Conservation (phyloP, 53 echinoderm and acorn worm species). For the Echinarachnius parma region DNA sequence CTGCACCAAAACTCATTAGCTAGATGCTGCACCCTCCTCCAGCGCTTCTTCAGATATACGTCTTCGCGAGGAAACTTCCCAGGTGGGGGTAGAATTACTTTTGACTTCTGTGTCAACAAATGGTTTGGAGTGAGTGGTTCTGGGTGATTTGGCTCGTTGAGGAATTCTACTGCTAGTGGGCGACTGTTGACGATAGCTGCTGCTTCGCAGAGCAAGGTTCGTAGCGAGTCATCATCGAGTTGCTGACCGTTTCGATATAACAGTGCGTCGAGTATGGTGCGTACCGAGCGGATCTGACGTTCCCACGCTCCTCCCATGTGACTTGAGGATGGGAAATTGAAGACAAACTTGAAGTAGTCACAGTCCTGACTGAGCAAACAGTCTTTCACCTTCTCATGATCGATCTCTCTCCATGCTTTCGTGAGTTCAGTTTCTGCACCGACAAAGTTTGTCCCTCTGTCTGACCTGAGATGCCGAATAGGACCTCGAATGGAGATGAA, state of each 20-base stretch:
- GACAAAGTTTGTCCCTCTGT: slow-evolving; percentile 62
- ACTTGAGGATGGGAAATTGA: slow-evolving; percentile 33
- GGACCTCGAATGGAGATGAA: slow-evolving; percentile 46
- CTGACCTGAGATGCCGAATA: slow-evolving; percentile 53
- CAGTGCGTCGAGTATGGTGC: slow-evolving; percentile 30
- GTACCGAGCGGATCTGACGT: slow-evolving; percentile 41
- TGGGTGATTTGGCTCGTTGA: slow-evolving; percentile 42
- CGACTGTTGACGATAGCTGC: slow-evolving; percentile 43
- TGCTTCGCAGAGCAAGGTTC: slow-evolving; percentile 47
- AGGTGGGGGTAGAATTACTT: slow-evolving; percentile 35
- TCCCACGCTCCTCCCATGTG: slow-evolving; percentile 49
- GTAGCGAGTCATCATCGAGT: slow-evolving; percentile 41
- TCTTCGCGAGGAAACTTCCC: slow-evolving; percentile 35
- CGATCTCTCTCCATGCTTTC: slow-evolving; percentile 33
- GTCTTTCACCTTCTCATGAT: slow-evolving; percentile 27
- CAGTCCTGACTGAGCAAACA: slow-evolving; percentile 40
- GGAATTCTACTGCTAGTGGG: slow-evolving; percentile 4
- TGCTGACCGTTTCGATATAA: slow-evolving; percentile 19
- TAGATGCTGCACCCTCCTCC: slow-evolving; percentile 50
- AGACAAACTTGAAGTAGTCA: slow-evolving; percentile 48
- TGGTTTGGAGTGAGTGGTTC: slow-evolving; percentile 56
- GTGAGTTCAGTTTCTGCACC: slow-evolving; percentile 52
- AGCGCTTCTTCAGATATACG: slow-evolving; percentile 35
- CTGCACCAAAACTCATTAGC: slow-evolving; percentile 57
- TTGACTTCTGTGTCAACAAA: slow-evolving; percentile 40